Percentiles rank a stretch among this genome's conserved stretches.
phyloP scores from a whole-genome alignment of 2,888 invertebrate genomes.

The Malachius bipustulatus region DNA sequence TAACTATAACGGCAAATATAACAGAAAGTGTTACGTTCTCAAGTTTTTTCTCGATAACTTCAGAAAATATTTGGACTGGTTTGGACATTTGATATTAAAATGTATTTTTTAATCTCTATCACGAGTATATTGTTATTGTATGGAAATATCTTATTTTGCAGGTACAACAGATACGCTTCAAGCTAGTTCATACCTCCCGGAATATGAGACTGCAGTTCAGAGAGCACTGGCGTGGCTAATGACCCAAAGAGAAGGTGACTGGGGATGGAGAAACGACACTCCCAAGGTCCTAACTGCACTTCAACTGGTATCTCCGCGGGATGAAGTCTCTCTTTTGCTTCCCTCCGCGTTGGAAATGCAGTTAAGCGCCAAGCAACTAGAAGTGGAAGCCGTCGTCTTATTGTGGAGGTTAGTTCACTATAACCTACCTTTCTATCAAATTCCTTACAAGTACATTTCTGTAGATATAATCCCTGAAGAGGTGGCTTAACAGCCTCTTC shows the following conservation, averaged over 20 bases:
- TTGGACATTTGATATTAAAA: no score
- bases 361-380: slow-evolving; percentile 76
- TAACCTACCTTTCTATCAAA: no score
- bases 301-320: slow-evolving; percentile 43
- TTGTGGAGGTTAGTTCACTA: slow-evolving; percentile 64
- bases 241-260: slow-evolving; percentile 59
- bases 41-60: no score
- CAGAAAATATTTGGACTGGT: no score
- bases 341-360: slow-evolving; percentile 56
- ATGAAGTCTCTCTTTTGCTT: slow-evolving; percentile 32
- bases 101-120: no score
- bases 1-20: no score
- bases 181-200: slow-evolving; percentile 17
- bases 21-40: no score
- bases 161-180: slow-evolving; percentile 14
- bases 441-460: no score
- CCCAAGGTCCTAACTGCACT: slow-evolving; percentile 71
- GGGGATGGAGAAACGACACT: slow-evolving; percentile 78
- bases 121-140: no score
- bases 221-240: slow-evolving; percentile 63
- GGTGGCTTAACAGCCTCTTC: no score
- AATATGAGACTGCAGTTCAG: slow-evolving; percentile 46
- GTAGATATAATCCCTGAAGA: no score
- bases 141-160: slow-evolving; percentile 10
- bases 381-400: slow-evolving; percentile 71